Evolutionary conservation across 2,797 vertebrate species (phyloP).

Genomic region (Rhinella marina): DNA sequence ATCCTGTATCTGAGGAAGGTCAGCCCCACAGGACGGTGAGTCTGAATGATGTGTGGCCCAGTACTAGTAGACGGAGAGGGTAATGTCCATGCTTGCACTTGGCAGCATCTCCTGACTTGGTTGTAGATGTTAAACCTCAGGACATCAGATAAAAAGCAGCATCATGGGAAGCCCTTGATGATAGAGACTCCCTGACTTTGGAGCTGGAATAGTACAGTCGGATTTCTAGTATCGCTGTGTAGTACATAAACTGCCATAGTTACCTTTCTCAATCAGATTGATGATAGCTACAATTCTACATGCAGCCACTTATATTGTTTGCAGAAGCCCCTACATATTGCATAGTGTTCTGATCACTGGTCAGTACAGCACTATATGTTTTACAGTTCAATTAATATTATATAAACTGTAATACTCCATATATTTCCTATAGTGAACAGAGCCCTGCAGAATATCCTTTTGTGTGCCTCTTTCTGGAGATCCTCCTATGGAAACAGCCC

Average conservation of each 20-base stretch:
- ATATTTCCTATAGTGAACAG: background rate
- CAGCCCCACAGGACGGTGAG: constrained; percentile 46
- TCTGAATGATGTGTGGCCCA: constrained; percentile 17
- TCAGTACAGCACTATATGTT: background rate
- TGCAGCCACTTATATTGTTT: background rate
- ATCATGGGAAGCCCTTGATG: background rate
- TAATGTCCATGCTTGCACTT: background rate
- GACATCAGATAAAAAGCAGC: constrained; percentile 3
- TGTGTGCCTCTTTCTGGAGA: constrained; percentile 37
- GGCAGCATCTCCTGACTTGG: constrained; percentile 8
- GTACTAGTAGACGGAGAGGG: constrained; percentile 8
- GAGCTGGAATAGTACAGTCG: background rate
- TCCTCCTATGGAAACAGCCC: constrained; percentile 50
- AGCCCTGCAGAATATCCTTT: background rate
- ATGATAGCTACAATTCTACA: background rate
- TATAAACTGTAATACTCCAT: background rate
- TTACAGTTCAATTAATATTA: background rate
- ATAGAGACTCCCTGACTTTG: background rate
- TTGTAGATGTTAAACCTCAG: constrained; percentile 11
- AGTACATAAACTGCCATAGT: no score
- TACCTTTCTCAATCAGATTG: background rate
- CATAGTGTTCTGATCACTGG: background rate
- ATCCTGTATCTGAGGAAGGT: constrained; percentile 40
- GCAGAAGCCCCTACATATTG: background rate
- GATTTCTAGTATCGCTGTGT: background rate